Evolutionary conservation across 2,888 invertebrate species (phyloP), one percentile per base, ranked within the genome.

Genomic region (Calameuta pallipes): DNA sequence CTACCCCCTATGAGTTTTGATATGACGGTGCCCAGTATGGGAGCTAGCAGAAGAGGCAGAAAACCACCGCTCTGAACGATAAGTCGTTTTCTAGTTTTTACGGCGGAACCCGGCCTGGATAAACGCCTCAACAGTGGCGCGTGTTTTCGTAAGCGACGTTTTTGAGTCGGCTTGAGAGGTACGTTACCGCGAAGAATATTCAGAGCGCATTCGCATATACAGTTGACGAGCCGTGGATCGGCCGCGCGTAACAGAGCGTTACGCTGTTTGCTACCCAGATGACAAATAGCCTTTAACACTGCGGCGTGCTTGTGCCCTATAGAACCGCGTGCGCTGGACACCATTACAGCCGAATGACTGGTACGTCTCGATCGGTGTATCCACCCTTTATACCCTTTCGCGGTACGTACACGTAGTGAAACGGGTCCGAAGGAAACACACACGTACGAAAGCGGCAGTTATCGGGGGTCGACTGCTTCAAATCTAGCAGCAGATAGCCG

Each of bases 401-500:
- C 71, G 75, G 75, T 23, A 78, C 33, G 71, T 71, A 78, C 13
- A 73, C 75, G 33, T 41, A 36, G 6, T 78, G 71, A 11, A 70
- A 33, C 33, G 30, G 15, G 11, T 75, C 78, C 34, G 23, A 9
- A 23, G 75, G 81, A 68, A 81, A 76, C 33, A 81, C 76, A n/a
- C 75, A 31, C 0, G 78, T 78, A 12, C 81, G 75, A n/a, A 82
- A 76, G 0, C 82, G 33, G 30, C 78, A 77, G n/a, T 78, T 69
- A 33, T 82, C 81, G 1, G 76, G 30, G 2, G 82, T 83, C 4
- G 76, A 70, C 30, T 82, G 82, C 34, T 82, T 82, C 36, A 83
- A 75, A 76, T 85, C 82, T 9, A 83, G 70, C 1, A 83, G 74
- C 68, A 84, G 75, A 80, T 84, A 84, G 4, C 80, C 80, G 76